Conservation (phyloP, 2,888 invertebrate species). For the Clostera curtula region DNA sequence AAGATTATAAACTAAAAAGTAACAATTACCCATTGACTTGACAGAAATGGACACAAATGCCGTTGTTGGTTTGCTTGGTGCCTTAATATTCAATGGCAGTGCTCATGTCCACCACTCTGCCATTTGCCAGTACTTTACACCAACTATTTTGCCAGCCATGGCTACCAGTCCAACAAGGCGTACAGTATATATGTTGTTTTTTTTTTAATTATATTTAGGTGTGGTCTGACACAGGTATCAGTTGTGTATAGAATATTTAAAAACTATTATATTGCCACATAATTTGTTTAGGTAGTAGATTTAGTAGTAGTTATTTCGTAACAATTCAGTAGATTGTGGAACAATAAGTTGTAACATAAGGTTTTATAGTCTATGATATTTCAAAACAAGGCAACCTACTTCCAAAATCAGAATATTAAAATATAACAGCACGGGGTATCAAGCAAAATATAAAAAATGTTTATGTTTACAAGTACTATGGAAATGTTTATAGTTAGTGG, state of each 20-base stretch:
- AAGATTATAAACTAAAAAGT: no score
- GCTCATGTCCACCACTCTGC: constrained; percentile 98
- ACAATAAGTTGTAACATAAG: no score
- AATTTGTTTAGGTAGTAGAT: no score
- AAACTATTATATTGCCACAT: constrained; percentile 4
- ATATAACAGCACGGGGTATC: no score
- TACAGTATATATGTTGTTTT: constrained; percentile 71
- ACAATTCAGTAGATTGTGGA: no score
- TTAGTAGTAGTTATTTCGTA: no score
- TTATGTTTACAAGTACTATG: no score
- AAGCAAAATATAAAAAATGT: no score
- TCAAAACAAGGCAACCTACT: no score
- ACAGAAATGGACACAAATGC: constrained; percentile 79
- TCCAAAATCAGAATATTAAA: no score
- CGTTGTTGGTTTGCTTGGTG: constrained; percentile 84
- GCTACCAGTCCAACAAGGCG: constrained; percentile 60
- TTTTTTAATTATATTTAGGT: constrained; percentile 9
- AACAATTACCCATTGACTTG: constrained; percentile 16
- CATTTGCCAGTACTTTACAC: constrained; percentile 96
- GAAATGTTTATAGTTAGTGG: no score
- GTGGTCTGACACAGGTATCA: background rate
- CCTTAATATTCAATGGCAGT: constrained; percentile 96
- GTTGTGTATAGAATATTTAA: background rate
- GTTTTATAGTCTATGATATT: no score
- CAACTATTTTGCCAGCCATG: constrained; percentile 82